Percentiles rank a stretch among this genome's conserved stretches.
Conservation (phyloP, 2,888 invertebrate species). For the Cenopis cana region DNA sequence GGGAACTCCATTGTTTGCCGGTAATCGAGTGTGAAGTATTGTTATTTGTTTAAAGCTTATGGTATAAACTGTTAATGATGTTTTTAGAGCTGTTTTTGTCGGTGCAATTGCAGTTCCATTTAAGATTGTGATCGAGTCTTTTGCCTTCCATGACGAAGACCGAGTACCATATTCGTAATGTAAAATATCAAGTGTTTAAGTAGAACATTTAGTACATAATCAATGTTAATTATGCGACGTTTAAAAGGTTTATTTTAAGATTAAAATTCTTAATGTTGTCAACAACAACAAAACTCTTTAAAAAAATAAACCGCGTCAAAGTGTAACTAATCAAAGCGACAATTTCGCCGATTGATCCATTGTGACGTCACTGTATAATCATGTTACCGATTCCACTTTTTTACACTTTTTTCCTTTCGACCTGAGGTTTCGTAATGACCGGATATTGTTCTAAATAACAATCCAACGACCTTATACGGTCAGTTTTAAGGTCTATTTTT, state of each 20-base stretch:
- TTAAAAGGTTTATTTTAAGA: neutral
- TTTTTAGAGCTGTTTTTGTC: constrained; percentile 4
- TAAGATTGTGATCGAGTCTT: neutral
- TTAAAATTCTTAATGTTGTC: neutral
- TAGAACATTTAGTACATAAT: neutral
- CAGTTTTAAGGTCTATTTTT: constrained; percentile 9
- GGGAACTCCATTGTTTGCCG: constrained; percentile 26
- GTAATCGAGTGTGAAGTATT: constrained; percentile 35
- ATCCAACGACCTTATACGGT: neutral
- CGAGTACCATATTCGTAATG: neutral
- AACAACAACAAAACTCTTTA: constrained; percentile 6
- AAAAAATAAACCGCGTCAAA: constrained; percentile 40
- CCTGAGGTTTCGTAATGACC: constrained; percentile 58
- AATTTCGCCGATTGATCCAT: constrained; percentile 53
- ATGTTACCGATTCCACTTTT: constrained; percentile 46
- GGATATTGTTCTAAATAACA: constrained; percentile 46
- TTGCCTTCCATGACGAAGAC: neutral
- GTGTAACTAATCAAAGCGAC: constrained; percentile 55
- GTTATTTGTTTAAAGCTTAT: constrained; percentile 31
- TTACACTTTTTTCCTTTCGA: constrained; percentile 62
- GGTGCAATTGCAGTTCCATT: neutral
- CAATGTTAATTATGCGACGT: neutral
- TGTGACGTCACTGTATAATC: constrained; percentile 53
- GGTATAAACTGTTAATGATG: constrained; percentile 8
- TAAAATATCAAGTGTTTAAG: neutral